A percentile compares a stretch with the other conserved stretches of the same genome.
These are phyloP conservation scores for Heterodera carotae DNA, from an alignment of 1,140 invertebrate species.

Conservation along the genomic window DNA sequence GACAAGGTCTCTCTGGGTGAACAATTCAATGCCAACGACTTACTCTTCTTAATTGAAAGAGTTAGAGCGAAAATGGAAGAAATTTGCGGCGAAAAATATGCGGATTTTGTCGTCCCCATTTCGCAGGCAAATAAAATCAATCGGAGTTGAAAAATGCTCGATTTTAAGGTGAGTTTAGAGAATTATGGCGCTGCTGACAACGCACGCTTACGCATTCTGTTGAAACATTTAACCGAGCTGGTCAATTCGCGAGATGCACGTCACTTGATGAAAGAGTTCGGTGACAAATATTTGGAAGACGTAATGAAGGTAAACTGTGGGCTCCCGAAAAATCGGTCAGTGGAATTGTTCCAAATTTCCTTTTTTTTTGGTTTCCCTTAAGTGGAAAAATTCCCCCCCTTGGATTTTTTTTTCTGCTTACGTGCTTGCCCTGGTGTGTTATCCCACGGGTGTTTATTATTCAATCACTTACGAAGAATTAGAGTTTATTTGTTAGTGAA, in stretches of 20 bases:
- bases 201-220: constrained; percentile 39
- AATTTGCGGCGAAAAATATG: constrained; percentile 38
- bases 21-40: constrained; percentile 27
- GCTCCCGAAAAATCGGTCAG: too few species aligned
- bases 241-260: constrained; percentile 36
- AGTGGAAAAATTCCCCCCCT: too few species aligned
- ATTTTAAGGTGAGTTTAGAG: constrained; percentile 13
- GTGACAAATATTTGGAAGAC: constrained; percentile 39
- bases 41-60: constrained; percentile 39
- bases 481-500: too few species aligned
- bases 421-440: too few species aligned
- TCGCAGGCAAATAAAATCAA: constrained; percentile 30
- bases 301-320: constrained; percentile 7
- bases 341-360: too few species aligned
- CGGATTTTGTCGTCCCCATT: constrained; percentile 51
- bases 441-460: too few species aligned
- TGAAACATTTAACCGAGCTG: constrained; percentile 21
- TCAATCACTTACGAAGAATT: too few species aligned
- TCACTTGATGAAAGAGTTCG: constrained; percentile 36
- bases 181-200: constrained; percentile 20
- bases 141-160: neutral
- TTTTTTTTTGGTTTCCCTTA: too few species aligned
- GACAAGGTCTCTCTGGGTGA: constrained; percentile 35
- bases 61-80: constrained; percentile 34
- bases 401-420: too few species aligned